Base-by-base conservation (phyloP, 2,797 vertebrate species). In the Coluber constrictor region DNA sequence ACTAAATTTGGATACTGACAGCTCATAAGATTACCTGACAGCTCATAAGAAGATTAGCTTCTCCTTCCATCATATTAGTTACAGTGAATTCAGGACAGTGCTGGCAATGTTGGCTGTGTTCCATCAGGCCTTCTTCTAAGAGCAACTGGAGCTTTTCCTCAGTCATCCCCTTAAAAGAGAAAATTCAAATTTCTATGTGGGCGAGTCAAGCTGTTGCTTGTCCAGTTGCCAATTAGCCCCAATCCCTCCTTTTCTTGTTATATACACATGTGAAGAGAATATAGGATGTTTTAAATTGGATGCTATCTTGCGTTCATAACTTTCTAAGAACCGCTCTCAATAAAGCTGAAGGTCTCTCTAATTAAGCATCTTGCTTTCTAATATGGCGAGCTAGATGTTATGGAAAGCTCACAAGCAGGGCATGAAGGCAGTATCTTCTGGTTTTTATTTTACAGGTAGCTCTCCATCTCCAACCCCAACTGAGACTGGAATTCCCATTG, bases 141-240 rank as follows among this genome's bases (percentile, higher is more conserved):
- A 88, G 57, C 9, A 1, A 13, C 29, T 18, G 47, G 13, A 93
- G 90, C 9, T 54, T 89, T 18, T 93, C 90, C 12, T 91, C 86
- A 0, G 90, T 91, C 86, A 93, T 83, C 27, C 86, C 92, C 92
- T 93, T 92, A 15, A 90, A 27, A 61, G 23, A 91, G 27, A 93
- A 29, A 11, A 83, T 63, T 61, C 3, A 56, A 29, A 32, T 15
- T n/a, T 25, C 25, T 13, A 18, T 54, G 23, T 16, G 16, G 55
- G 11, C 1, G n/a, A 57, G 5, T 57, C n/a, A 32, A 37, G 20
- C 2, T 57, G 8, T 1, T 57, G 29, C 27, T 88, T 32, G 37
- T 25, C 74, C 74, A 47, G 37, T 83, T 83, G 37, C 37, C 74
- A 83, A 83, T 47, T 83, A 12, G 74, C 55, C 87, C 87, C 16